phyloP scores from a whole-genome alignment of 2,888 invertebrate genomes.

The Macroteleia sp. region DNA sequence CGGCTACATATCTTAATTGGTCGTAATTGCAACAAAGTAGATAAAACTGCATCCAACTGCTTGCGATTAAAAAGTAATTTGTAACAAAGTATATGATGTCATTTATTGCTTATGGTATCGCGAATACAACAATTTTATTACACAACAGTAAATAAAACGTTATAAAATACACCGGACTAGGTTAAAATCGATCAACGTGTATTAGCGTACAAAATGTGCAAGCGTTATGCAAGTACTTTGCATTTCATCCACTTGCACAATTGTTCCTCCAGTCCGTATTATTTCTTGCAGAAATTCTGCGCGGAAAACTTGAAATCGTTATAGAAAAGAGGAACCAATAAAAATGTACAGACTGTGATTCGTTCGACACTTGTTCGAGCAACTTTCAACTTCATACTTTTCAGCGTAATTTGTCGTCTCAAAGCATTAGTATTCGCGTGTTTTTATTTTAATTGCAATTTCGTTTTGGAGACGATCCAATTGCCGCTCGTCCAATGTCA shows the following conservation, averaged over 20 bases:
- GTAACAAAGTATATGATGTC: constrained; percentile 42
- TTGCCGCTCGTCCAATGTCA: constrained; percentile 14
- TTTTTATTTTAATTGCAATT: constrained; percentile 30
- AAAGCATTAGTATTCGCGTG: background rate
- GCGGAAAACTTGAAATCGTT: background rate
- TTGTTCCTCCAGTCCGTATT: too few relatives aligned
- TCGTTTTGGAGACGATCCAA: constrained; percentile 15
- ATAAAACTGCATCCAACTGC: constrained; percentile 54
- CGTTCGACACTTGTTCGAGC: background rate
- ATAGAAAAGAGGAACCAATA: too few relatives aligned
- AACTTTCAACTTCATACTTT: background rate
- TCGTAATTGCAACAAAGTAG: constrained; percentile 53
- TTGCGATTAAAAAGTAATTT: constrained; percentile 50
- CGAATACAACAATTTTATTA: constrained; percentile 33
- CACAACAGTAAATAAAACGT: constrained; percentile 10
- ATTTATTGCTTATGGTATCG: constrained; percentile 26
- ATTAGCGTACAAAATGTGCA: background rate
- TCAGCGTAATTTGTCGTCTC: too few relatives aligned
- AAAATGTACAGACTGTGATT: too few relatives aligned
- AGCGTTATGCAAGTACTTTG: constrained; percentile 3
- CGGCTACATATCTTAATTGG: too few relatives aligned
- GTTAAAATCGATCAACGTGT: constrained; percentile 32
- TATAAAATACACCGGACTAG: constrained; percentile 30
- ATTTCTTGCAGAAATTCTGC: background rate
- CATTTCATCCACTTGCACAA: background rate